Evolutionary conservation across 1,140 invertebrate genomes (phyloP).

Genomic region (Drosophila burlai): DNA sequence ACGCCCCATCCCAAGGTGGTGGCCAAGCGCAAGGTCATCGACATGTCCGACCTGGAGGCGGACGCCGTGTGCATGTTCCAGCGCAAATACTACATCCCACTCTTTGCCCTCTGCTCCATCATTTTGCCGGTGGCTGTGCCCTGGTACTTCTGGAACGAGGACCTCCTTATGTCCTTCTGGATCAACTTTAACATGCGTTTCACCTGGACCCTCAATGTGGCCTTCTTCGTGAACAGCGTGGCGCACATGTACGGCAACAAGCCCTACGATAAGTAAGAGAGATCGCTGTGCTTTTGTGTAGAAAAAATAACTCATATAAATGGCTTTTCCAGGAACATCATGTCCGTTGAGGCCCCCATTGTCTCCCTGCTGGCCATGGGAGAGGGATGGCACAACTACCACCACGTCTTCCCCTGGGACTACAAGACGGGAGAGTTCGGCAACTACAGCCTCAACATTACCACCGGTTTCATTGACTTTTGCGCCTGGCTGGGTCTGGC

Average conservation of each 20-base stretch:
- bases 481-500: conserved; percentile 91
- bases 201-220: conserved; percentile 93
- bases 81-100: conserved; percentile 90
- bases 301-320: background rate
- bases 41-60: conserved; percentile 92
- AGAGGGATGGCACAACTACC: conserved; percentile 98
- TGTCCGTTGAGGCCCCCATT: conserved; percentile 89
- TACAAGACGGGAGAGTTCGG: conserved; percentile 94
- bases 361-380: conserved; percentile 91
- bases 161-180: conserved; percentile 91
- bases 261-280: conserved; percentile 93
- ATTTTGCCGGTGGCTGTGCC: conserved; percentile 92
- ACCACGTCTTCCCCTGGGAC: conserved; percentile 93
- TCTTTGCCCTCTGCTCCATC: conserved; percentile 92
- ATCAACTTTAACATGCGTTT: conserved; percentile 94
- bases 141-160: conserved; percentile 93
- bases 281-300: background rate
- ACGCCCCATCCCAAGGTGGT: conserved; percentile 92
- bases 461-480: conserved; percentile 90
- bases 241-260: conserved; percentile 95
- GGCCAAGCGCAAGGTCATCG: conserved; percentile 90
- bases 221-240: conserved; percentile 96
- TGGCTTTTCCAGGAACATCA: conserved; percentile 87
- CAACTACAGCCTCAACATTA: conserved; percentile 88
- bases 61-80: conserved; percentile 96